Conservation (phyloP, 1,140 invertebrate genomes). For the Pachypsylla venusta region DNA sequence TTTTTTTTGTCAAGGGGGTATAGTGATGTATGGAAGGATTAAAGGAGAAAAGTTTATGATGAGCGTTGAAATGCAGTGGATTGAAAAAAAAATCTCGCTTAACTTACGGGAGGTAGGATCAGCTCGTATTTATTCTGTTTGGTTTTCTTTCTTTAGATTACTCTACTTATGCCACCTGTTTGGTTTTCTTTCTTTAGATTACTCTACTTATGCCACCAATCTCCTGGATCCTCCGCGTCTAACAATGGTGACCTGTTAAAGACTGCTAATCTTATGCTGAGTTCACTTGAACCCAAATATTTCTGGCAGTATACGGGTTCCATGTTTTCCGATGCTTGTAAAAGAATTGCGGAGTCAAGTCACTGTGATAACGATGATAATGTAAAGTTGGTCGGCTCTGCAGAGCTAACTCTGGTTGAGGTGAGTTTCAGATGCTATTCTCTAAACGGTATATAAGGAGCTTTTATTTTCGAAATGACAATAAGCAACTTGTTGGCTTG, state of each 20-base stretch:
- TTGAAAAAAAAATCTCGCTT: too few species aligned
- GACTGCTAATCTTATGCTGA: conserved; percentile 72
- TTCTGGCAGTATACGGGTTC: conserved; percentile 71
- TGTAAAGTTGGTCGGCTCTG: conserved; percentile 40
- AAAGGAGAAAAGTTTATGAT: too few species aligned
- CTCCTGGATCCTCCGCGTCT: conserved; percentile 16
- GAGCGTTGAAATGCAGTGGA: too few species aligned
- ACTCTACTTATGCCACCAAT: conserved; percentile 23
- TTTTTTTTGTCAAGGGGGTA: too few species aligned
- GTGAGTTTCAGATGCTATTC: too few species aligned
- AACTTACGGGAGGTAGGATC: too few species aligned
- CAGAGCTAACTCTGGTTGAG: conserved; percentile 43
- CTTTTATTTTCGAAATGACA: too few species aligned
- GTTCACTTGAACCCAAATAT: conserved; percentile 67
- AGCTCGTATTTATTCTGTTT: too few species aligned
- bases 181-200: conserved; percentile 24
- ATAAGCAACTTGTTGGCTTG: too few species aligned
- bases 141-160: conserved; percentile 23
- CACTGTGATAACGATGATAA: conserved; percentile 23
- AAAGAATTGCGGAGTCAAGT: conserved; percentile 20
- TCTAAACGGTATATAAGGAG: too few species aligned
- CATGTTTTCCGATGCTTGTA: conserved; percentile 48
- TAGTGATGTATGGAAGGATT: too few species aligned
- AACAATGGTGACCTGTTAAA: conserved; percentile 47
- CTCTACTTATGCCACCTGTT: conserved; percentile 25